Percentiles rank a stretch among this genome's conserved stretches.
Evolutionary conservation across 1,140 invertebrate genomes (phyloP).

Genomic region (Laupala kohalensis): DNA sequence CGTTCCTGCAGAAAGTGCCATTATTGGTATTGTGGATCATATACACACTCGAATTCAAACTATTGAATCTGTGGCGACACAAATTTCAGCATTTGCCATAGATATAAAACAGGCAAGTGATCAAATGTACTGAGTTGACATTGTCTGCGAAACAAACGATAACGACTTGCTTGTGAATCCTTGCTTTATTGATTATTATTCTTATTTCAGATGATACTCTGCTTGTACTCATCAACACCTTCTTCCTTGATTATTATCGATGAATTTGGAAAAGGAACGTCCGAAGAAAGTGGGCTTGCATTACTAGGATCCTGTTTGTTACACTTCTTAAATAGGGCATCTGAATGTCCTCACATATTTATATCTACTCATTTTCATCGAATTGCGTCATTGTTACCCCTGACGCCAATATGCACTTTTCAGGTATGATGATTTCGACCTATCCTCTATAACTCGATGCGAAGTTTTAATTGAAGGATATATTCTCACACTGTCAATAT

Average conservation of each 20-base stretch:
- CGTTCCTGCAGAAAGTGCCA: constrained; percentile 64
- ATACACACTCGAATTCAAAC: constrained; percentile 63
- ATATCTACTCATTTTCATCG: constrained; percentile 64
- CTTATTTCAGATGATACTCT: constrained; percentile 48
- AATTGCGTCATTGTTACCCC: constrained; percentile 39
- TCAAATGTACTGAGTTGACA: too few relatives aligned
- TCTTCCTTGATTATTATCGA: constrained; percentile 71
- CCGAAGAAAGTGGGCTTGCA: constrained; percentile 56
- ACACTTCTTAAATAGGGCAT: constrained; percentile 41
- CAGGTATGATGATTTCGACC: constrained; percentile 37
- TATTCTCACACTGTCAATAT: too few relatives aligned
- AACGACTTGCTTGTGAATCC: background rate
- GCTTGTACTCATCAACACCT: constrained; percentile 44
- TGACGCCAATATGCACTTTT: constrained; percentile 31
- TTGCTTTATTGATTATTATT: background rate
- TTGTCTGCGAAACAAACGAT: too few relatives aligned
- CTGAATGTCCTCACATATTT: constrained; percentile 56
- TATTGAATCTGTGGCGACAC: constrained; percentile 60
- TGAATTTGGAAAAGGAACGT: constrained; percentile 84
- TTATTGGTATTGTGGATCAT: constrained; percentile 45
- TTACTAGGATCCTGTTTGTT: constrained; percentile 51
- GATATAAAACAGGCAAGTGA: constrained; percentile 72
- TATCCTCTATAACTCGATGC: too few relatives aligned
- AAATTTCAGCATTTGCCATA: constrained; percentile 73
- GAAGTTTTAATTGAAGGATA: too few relatives aligned